Conservation (phyloP, 2,888 invertebrate species). For the Andricus curvator region DNA sequence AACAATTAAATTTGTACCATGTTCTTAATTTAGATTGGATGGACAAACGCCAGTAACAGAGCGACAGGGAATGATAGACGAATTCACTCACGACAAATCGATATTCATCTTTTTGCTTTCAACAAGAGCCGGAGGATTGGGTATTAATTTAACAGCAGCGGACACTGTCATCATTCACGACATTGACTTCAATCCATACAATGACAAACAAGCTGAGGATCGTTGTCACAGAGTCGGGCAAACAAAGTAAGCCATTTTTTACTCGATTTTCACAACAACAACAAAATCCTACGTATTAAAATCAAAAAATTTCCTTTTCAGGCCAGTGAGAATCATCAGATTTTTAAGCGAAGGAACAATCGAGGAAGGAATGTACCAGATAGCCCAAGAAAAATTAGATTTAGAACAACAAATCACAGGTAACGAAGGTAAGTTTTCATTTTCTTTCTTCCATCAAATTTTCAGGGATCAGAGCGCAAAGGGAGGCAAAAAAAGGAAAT, state of each 20-base stretch:
- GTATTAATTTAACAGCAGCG: slow-evolving; percentile 95
- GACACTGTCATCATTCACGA: slow-evolving; percentile 98
- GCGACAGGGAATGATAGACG: slow-evolving; percentile 93
- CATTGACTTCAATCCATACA: slow-evolving; percentile 98
- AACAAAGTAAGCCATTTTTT: slow-evolving; percentile 75
- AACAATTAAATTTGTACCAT: neutral
- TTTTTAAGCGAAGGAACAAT: slow-evolving; percentile 92
- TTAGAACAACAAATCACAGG: slow-evolving; percentile 92
- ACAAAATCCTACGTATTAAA: neutral
- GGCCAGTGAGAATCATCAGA: slow-evolving; percentile 92
- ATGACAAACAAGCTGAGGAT: slow-evolving; percentile 99
- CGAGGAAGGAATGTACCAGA: slow-evolving; percentile 94
- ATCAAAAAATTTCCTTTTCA: slow-evolving; percentile 72
- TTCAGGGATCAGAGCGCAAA: neutral
- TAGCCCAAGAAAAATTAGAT: slow-evolving; percentile 94
- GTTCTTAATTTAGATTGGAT: slow-evolving; percentile 83
- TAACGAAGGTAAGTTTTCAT: slow-evolving; percentile 79
- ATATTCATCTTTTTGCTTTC: slow-evolving; percentile 95
- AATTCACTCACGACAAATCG: slow-evolving; percentile 87
- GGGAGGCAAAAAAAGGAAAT: no score
- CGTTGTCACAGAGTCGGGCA: slow-evolving; percentile 85
- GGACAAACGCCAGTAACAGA: slow-evolving; percentile 93
- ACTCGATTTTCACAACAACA: neutral
- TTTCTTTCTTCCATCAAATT: slow-evolving; percentile 15
- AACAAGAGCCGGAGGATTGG: slow-evolving; percentile 96